phyloP scores from a whole-genome alignment of 2,888 invertebrate species.

The Strigamia maritima region DNA sequence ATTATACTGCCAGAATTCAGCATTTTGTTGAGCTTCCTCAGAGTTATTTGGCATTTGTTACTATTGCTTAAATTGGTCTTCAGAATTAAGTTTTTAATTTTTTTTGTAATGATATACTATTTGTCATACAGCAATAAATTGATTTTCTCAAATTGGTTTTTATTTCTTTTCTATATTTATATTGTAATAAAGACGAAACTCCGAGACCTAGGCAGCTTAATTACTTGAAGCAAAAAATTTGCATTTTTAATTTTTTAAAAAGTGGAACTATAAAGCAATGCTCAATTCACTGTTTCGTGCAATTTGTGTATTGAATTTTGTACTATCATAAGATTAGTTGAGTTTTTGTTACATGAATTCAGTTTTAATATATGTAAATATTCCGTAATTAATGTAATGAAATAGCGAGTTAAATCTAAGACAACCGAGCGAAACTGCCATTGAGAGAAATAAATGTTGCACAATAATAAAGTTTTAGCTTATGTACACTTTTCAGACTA shows the following conservation, averaged over 20 bases:
- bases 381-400: not conserved
- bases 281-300: not conserved
- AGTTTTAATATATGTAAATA: not conserved
- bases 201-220: not conserved
- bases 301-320: not conserved
- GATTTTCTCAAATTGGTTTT: not conserved
- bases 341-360: not conserved
- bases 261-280: not conserved
- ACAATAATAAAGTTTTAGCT: not conserved
- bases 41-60: constrained; percentile 18
- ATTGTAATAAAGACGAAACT: not conserved
- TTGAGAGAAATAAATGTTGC: not conserved
- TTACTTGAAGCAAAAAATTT: not conserved
- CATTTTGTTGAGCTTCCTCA: constrained; percentile 20
- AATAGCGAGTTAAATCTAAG: not conserved
- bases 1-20: constrained; percentile 18
- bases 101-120: constrained; percentile 24
- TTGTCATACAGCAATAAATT: constrained; percentile 21
- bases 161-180: not conserved
- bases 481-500: not conserved
- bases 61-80: constrained; percentile 2
- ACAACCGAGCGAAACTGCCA: constrained; percentile 15
- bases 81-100: constrained; percentile 16
- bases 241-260: not conserved
- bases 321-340: not conserved